Evolutionary conservation across 2,888 invertebrate genomes (phyloP).

Genomic region (Apotomis capreana): DNA sequence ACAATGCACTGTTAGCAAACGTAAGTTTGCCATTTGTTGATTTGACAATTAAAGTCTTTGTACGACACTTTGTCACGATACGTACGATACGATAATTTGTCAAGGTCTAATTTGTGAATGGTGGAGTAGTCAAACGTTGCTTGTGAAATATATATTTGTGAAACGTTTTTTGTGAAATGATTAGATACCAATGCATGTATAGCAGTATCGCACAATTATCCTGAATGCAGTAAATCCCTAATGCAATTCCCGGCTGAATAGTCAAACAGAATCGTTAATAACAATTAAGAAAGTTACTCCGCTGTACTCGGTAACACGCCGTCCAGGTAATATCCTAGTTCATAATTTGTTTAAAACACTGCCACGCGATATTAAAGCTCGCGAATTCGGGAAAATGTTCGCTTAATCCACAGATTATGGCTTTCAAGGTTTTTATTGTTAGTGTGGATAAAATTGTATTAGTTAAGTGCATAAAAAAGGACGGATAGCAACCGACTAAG

Average conservation of each 20-base stretch:
- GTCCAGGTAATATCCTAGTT: constrained; percentile 38
- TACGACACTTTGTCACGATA: no score
- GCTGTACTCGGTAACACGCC: constrained; percentile 31
- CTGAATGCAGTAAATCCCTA: constrained; percentile 27
- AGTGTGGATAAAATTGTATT: not conserved
- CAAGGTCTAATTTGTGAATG: no score
- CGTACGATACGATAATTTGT: no score
- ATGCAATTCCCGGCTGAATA: constrained; percentile 14
- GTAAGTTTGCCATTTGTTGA: no score
- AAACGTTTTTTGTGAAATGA: no score
- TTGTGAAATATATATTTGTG: no score
- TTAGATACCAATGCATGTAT: not conserved
- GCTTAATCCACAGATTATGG: constrained; percentile 8
- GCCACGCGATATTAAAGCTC: constrained; percentile 32
- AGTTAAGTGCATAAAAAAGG: no score
- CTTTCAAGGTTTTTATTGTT: not conserved
- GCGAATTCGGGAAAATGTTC: constrained; percentile 20
- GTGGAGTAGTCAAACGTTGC: no score
- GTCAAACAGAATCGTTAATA: constrained; percentile 30
- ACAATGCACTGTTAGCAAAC: no score
- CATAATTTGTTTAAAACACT: constrained; percentile 40
- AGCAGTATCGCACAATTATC: constrained; percentile 10
- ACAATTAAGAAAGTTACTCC: constrained; percentile 35
- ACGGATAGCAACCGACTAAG: no score
- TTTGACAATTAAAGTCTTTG: no score